Evolutionary conservation across 2,888 invertebrate species (phyloP), one percentile per base, ranked within the genome.

Genomic region (Drosophila antonietae): DNA sequence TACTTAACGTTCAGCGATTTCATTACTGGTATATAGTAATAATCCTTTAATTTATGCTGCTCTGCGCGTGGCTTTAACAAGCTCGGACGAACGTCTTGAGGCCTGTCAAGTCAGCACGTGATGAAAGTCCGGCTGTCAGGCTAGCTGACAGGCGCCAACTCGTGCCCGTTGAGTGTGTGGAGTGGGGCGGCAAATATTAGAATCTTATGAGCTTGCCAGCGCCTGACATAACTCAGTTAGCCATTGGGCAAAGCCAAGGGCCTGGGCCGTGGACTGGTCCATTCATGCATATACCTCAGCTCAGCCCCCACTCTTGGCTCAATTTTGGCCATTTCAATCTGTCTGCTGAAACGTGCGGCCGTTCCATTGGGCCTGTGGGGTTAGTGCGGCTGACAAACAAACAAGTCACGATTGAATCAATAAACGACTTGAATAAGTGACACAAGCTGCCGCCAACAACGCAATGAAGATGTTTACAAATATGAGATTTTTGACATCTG

Each of bases 391-490:
- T 44, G 41, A 47, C 56, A 76, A 62, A 53, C 57, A 72, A 72
- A 65, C 62, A 52, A 69, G 77, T 68, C 75, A 67, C 66, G 75
- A 84, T 68, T 78, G 73, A 81, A 75, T 84, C 88, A 84, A 82
- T 83, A 85, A 83, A 83, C 82, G 83, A 75, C 71, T 77, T 71
- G 73, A 83, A 80, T 65, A 85, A 77, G 74, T 80, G 86, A 73
- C 73, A 76, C 86, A 83, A 68, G 83, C 80, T 77, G 86, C 67
- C 57, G 67, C 73, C 60, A 65, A 53, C 53, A 53, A 51, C 49
- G 56, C 60, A 73, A 80, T 76, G 66, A 73, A 61, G 57, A 63
- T 80, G 88, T 78, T 87, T 81, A 87, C 88, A 81, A 78, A 82
- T 75, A 87, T 78, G 75, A 75, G 78, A 71, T 64, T 83, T 63